phyloP scores from a whole-genome alignment of 2,888 invertebrate genomes.

The Noctuana brunneofusca region DNA sequence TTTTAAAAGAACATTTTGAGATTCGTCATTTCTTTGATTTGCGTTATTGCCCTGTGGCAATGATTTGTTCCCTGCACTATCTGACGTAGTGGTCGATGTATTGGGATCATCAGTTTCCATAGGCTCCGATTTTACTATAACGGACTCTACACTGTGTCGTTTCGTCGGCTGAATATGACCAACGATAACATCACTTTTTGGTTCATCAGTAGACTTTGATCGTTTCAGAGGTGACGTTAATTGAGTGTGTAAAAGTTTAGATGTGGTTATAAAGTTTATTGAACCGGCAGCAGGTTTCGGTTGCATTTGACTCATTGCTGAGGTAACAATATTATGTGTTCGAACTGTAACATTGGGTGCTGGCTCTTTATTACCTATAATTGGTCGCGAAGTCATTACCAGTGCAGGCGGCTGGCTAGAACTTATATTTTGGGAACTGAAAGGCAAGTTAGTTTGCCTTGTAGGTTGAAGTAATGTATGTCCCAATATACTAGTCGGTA shows the following conservation, averaged over 20 bases:
- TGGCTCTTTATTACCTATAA: constrained; percentile 69
- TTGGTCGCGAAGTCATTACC: constrained; percentile 75
- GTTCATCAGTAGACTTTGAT: constrained; percentile 82
- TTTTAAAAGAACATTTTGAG: constrained; percentile 95
- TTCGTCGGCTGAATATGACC: constrained; percentile 79
- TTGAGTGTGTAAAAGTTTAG: constrained; percentile 83
- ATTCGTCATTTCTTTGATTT: constrained; percentile 85
- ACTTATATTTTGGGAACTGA: constrained; percentile 73
- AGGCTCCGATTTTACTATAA: constrained; percentile 78
- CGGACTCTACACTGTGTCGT: constrained; percentile 79
- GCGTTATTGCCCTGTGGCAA: constrained; percentile 48
- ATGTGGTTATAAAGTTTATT: constrained; percentile 76
- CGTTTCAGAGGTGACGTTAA: constrained; percentile 81
- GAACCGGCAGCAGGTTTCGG: constrained; percentile 62
- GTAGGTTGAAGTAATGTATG: constrained; percentile 75
- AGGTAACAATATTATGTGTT: constrained; percentile 70
- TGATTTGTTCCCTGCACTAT: constrained; percentile 63
- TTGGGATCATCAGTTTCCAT: constrained; percentile 74
- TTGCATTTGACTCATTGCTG: constrained; percentile 69
- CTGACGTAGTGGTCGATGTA: constrained; percentile 47
- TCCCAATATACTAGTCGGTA: constrained; percentile 76
- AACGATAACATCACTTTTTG: constrained; percentile 76
- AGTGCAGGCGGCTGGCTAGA: constrained; percentile 79
- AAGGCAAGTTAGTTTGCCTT: constrained; percentile 67
- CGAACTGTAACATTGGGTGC: constrained; percentile 75